Base-by-base conservation (phyloP, 1,140 invertebrate genomes). In the Caenorhabditis brenneri region DNA sequence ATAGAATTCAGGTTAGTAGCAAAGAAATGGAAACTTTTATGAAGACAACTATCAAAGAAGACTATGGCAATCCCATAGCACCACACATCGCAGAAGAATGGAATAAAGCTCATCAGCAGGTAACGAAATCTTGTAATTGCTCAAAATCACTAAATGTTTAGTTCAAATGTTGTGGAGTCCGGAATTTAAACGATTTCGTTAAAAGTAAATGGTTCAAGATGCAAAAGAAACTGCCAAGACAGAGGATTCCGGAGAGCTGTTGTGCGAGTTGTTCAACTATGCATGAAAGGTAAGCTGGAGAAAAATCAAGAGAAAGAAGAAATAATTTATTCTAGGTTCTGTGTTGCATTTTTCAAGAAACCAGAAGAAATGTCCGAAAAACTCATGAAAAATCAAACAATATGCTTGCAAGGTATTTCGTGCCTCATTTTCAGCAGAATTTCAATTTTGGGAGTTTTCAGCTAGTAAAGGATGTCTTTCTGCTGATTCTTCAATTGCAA, bases 381-480 rank as follows among this genome's bases (percentile, higher is more conserved):
- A 42, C 22, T 74, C 0, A 3, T 42, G 33, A 22, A 24, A 74
- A 74, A 74, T 27, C 65, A 74, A 42, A 74, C 65, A 9, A 74
- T 74, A 19, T 74, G 65, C n/a, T 46, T 74, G 15, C 65, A 74
- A 74, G 65, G 65, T n/a, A n/a, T n/a, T n/a, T n/a, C n/a, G n/a
- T 74, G 3, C 1, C 3, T n/a, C 16, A 36, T 2, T 12, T 16
- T 33, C 16, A 9, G 16, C 15, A 36, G 16, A 36, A 16, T 42
- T 24, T 31, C n/a, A 39, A 74, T 6, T 5, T 22, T 10, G 24
- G 33, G 7, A 1, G 15, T 36, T 74, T 74, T 0, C 36, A 74
- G 65, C 65, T 31, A 74, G 65, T 24, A 46, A 74, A 0, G 6
- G 65, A 46, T 74, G 65, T 74, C 10, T 74, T 24, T 74, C 65